Evolutionary conservation across 2,888 invertebrate genomes (phyloP), one percentile per base, ranked within the genome.

Genomic region (Phortica okadai): DNA sequence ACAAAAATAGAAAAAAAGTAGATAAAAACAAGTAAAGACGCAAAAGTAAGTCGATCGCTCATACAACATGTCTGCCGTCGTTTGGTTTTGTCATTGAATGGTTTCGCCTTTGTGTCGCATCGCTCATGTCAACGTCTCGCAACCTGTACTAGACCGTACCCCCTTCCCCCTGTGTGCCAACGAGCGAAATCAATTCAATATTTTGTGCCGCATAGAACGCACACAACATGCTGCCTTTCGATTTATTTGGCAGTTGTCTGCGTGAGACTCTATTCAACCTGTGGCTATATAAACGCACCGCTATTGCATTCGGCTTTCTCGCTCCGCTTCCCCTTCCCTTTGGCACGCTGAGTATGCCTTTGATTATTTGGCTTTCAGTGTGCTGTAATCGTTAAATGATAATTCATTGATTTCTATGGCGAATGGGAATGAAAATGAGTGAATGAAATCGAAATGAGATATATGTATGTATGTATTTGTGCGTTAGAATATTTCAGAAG

Each of bases 311-410:
- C 50, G 6, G 10, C 10, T 6, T 6, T 14, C 14, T 8, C 14
- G 5, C 50, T 2, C 8, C 50, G 1, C 69, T 44, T 69, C 8
- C 50, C 14, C 69, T 44, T 69, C 7, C 44, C 45, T 69, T 44
- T 69, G 50, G 0, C 69, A 11, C 11, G 66, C 1, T 1, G 33
- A 1, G 33, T 0, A 33, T 33, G 33, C 33, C 41, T 74, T 44
- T 25, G 54, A 56, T 66, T 66, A 44, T 66, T 50, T 66, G 44
- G 72, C 54, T 78, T 16, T 59, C 67, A 74, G 73, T 77, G 21
- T 50, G 14, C 50, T 50, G 8, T 79, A 77, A 77, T 79, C 79
- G 76, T 76, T 77, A 77, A 79, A 76, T 73, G 76, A 77, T 78
- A 77, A 78, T 78, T 79, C 77, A 77, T 74, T 78, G 76, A 75